Evolutionary conservation across 2,888 invertebrate species (phyloP).

Genomic region (Craniophora ligustri): DNA sequence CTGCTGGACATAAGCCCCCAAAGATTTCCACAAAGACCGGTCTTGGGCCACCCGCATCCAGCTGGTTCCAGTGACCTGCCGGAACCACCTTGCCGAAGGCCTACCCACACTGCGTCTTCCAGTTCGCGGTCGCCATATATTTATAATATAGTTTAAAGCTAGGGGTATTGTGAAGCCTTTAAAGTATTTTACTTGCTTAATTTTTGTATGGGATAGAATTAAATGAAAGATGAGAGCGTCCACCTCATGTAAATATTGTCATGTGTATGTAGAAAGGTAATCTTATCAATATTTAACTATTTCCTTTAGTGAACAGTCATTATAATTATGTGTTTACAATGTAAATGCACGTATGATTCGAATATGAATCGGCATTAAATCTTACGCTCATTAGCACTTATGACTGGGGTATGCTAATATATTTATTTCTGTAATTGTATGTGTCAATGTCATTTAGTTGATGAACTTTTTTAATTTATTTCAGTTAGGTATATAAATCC

Average conservation of each 20-base stretch:
- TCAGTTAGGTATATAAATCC: too few relatives aligned
- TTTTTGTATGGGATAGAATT: too few relatives aligned
- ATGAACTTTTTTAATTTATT: background rate
- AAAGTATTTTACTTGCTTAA: too few relatives aligned
- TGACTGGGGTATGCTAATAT: conserved; percentile 25
- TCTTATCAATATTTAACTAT: conserved; percentile 31
- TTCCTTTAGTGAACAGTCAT: conserved; percentile 31
- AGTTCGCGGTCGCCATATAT: too few relatives aligned
- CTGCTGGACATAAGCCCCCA: too few relatives aligned
- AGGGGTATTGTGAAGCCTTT: too few relatives aligned
- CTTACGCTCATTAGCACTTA: conserved; percentile 21
- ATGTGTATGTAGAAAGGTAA: conserved; percentile 23
- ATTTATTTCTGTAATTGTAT: conserved; percentile 22
- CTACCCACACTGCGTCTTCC: too few relatives aligned
- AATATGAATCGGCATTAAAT: conserved; percentile 40
- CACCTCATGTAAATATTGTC: conserved; percentile 34
- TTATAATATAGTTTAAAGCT: too few relatives aligned
- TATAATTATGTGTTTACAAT: conserved; percentile 39
- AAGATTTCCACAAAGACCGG: too few relatives aligned
- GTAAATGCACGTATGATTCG: conserved; percentile 35
- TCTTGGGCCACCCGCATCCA: too few relatives aligned
- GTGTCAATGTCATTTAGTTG: conserved; percentile 32
- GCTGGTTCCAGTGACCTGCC: too few relatives aligned
- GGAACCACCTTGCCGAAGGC: too few relatives aligned
- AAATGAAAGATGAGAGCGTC: background rate